A percentile compares a stretch with the other conserved stretches of the same genome.
These are phyloP conservation scores for Oncorhynchus tshawytscha DNA, from an alignment of 2,113 vertebrate species.

Conservation along the genomic window DNA sequence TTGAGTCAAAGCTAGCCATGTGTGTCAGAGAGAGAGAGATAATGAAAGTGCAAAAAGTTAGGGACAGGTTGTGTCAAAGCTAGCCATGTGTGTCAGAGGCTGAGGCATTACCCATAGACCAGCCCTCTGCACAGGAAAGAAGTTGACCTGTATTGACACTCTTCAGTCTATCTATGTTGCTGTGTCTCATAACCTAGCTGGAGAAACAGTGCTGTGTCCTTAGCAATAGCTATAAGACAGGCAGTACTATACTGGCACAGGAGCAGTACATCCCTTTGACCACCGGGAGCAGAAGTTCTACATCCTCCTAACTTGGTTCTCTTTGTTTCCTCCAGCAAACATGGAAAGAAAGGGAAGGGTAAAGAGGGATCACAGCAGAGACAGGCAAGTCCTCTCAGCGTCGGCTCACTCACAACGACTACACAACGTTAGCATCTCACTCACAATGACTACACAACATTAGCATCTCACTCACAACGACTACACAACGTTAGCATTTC, in stretches of 20 bases:
- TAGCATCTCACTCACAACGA: too few relatives aligned
- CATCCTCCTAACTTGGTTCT: constrained; percentile 65
- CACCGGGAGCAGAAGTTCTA: constrained; percentile 65
- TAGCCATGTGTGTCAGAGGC: too few relatives aligned
- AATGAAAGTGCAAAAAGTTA: not conserved
- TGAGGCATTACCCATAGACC: too few relatives aligned
- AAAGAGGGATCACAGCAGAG: constrained; percentile 78
- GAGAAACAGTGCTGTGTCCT: not conserved
- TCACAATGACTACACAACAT: too few relatives aligned
- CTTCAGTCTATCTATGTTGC: too few relatives aligned
- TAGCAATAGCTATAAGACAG: constrained; percentile 44
- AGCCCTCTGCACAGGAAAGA: too few relatives aligned
- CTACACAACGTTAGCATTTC: too few relatives aligned
- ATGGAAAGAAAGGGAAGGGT: constrained; percentile 77
- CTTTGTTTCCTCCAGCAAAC: constrained; percentile 76
- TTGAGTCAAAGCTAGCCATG: too few relatives aligned
- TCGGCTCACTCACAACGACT: too few relatives aligned
- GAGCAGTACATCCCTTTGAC: constrained; percentile 43
- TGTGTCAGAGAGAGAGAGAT: not conserved
- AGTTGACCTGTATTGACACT: too few relatives aligned
- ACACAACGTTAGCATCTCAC: too few relatives aligned
- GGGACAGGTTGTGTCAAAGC: too few relatives aligned
- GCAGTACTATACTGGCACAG: constrained; percentile 26
- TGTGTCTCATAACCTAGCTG: not conserved
- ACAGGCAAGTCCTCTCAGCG: constrained; percentile 70